These are phyloP conservation scores for Tetheella fluctuosa DNA, from an alignment of 2,888 invertebrate species.

Conservation along the genomic window DNA sequence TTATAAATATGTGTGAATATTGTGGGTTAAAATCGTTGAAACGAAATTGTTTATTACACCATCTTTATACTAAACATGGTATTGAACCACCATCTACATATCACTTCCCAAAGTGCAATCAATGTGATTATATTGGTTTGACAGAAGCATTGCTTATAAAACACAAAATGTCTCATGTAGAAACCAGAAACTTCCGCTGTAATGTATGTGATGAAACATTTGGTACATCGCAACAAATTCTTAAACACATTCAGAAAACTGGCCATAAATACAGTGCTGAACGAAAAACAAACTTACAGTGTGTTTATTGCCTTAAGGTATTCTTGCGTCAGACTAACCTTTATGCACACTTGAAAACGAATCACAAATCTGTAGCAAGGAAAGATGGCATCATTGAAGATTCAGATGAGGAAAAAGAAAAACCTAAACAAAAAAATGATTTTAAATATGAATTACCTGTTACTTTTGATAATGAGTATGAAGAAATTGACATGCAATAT, in stretches of 20 bases:
- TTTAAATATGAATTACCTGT: conserved; percentile 64
- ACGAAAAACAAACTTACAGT: conserved; percentile 79
- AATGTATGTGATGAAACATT: conserved; percentile 84
- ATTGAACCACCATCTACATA: conserved; percentile 88
- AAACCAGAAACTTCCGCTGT: conserved; percentile 77
- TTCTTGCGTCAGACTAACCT: conserved; percentile 88
- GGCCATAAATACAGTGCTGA: conserved; percentile 79
- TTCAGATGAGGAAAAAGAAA: conserved; percentile 73
- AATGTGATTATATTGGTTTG: conserved; percentile 90
- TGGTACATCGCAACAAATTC: conserved; percentile 62
- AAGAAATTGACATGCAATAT: conserved; percentile 61
- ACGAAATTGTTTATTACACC: conserved; percentile 90
- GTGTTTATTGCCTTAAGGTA: conserved; percentile 90
- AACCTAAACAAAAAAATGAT: conserved; percentile 29
- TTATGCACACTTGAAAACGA: conserved; percentile 87
- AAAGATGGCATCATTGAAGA: conserved; percentile 87
- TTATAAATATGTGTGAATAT: conserved; percentile 91
- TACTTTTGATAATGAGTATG: conserved; percentile 58
- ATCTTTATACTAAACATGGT: conserved; percentile 91
- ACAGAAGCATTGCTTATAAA: conserved; percentile 87
- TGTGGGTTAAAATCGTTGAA: conserved; percentile 91
- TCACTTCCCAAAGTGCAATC: conserved; percentile 90
- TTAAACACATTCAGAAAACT: conserved; percentile 82
- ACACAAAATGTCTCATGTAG: conserved; percentile 87
- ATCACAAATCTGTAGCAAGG: conserved; percentile 86